Evolutionary conservation across 1,140 invertebrate species (phyloP).

Genomic region (Geopemphigus sp.): DNA sequence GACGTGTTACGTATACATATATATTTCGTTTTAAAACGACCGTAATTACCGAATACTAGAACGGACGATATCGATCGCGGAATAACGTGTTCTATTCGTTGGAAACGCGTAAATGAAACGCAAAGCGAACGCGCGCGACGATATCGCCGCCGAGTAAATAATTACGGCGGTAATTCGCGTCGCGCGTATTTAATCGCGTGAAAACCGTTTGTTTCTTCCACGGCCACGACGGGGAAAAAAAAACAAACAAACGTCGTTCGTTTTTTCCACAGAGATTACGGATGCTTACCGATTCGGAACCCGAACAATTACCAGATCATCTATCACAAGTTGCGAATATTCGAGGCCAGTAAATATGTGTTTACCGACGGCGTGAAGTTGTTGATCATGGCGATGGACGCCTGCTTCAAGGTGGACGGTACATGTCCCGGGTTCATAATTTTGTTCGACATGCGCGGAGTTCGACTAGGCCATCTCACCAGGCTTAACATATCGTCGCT

Average conservation of each 20-base stretch:
- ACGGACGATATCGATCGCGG: too few species aligned
- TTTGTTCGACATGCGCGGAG: conserved; percentile 67
- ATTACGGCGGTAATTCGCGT: too few species aligned
- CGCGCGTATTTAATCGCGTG: too few species aligned
- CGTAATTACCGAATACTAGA: too few species aligned
- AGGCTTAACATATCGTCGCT: conserved; percentile 62
- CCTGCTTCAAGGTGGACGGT: conserved; percentile 51
- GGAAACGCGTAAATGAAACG: too few species aligned
- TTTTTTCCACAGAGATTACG: conserved; percentile 52
- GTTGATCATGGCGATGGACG: conserved; percentile 53
- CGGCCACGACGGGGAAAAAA: too few species aligned
- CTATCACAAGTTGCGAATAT: conserved; percentile 64
- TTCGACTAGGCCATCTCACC: conserved; percentile 63
- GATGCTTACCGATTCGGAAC: conserved; percentile 54
- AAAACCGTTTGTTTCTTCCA: too few species aligned
- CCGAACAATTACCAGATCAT: conserved; percentile 63
- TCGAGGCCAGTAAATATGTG: conserved; percentile 64
- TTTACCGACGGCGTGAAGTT: conserved; percentile 68
- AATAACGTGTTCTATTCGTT: too few species aligned
- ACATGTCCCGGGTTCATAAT: conserved; percentile 59
- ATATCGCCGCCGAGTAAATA: too few species aligned
- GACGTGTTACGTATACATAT: background rate
- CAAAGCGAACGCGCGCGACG: too few species aligned
- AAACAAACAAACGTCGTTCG: too few species aligned
- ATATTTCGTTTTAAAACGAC: too few species aligned